Base-by-base conservation (phyloP, 2,113 vertebrate genomes). In the Eurypyga helias region DNA sequence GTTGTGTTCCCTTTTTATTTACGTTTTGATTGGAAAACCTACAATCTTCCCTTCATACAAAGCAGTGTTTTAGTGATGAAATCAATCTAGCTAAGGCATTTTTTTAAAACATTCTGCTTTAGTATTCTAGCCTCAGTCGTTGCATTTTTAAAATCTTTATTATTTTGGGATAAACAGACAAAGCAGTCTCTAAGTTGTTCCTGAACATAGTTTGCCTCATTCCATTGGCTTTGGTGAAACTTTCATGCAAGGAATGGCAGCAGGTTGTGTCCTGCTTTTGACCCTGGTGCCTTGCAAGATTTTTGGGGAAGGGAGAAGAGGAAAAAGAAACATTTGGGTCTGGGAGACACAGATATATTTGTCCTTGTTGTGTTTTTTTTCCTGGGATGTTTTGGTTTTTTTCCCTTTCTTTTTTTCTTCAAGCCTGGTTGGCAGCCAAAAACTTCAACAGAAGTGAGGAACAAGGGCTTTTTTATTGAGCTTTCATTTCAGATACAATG, bases 1-100 rank as follows among this genome's bases (percentile, higher is more conserved):
- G 1, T 91, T 89, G 83, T 92, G 33, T 28, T 84, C 84, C 66
- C 73, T 94, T 89, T 93, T 84, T 62, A 33, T 91, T 93, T 66
- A 8, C 11, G 36, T 95, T 94, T 93, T 57, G 34, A 10, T 69
- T 81, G 93, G 73, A 77, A 94, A 95, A 8, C 36, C 2, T 38
- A 17, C 89, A 83, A 2, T 62, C 65, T 46, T 55, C 3, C 13
- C 52, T 69, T 82, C 3, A 2, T 69, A 14, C 89, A 75, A 29
- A 92, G 76, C 83, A 14, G 33, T 45, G 29, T 7, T 55, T 54
- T 16, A 33, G 51, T 24, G 67, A 72, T 60, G 72, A 31, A 41
- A 80, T 82, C 49, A 62, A 41, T 55, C 49, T 73, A 92, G 36
- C 76, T 67, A 4, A 71, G 75, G 38, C 65, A 12, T 34, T 36